Conservation (phyloP, 1,140 invertebrate species). For the Drosophila micromelanica region DNA sequence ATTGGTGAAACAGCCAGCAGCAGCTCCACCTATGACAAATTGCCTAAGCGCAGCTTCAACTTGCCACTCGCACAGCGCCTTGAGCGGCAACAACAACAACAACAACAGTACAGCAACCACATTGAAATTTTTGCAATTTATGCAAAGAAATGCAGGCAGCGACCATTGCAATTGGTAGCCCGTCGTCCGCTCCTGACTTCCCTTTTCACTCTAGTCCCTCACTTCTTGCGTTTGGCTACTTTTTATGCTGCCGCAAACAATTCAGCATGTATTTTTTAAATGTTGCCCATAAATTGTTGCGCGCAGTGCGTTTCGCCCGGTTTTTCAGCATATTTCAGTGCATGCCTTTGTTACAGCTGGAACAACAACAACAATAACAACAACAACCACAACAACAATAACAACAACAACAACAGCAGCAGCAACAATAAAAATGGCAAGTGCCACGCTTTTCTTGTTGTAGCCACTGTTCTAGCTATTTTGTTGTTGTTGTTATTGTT, state of each 20-base stretch:
- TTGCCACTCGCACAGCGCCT: conserved; percentile 37
- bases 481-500: conserved; percentile 55
- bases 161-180: conserved; percentile 31
- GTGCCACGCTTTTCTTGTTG: conserved; percentile 45
- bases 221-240: conserved; percentile 60
- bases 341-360: conserved; percentile 67
- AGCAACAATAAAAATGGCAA: conserved; percentile 16
- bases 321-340: conserved; percentile 77
- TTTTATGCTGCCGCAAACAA: conserved; percentile 81
- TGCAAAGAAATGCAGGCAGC: conserved; percentile 74
- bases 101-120: conserved; percentile 8
- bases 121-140: conserved; percentile 74
- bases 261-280: conserved; percentile 76
- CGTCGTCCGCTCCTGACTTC: background rate
- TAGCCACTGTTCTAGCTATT: conserved; percentile 41
- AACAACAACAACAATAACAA: conserved; percentile 14
- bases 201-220: conserved; percentile 5
- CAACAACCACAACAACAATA: conserved; percentile 22
- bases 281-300: conserved; percentile 81
- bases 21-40: conserved; percentile 71
- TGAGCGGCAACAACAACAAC: background rate
- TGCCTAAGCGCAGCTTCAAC: conserved; percentile 69
- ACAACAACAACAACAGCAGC: conserved; percentile 19
- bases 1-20: conserved; percentile 36
- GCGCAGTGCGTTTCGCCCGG: conserved; percentile 66